Percentiles rank a stretch among this genome's conserved stretches.
Conservation (phyloP, 2,797 vertebrate genomes). For the Percopsis omiscomaycus region DNA sequence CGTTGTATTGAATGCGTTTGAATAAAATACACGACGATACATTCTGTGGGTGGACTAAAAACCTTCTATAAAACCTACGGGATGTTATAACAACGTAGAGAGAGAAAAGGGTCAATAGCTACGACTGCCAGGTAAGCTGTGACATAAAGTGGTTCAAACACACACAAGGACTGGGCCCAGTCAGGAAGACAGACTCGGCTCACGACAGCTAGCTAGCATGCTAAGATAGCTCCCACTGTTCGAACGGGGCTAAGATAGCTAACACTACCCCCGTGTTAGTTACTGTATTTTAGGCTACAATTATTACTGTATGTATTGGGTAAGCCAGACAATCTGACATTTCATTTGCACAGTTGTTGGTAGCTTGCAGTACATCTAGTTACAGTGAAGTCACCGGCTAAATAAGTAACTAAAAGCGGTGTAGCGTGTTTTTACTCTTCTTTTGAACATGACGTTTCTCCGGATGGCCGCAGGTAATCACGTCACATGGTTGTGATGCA, state of each 20-base stretch:
- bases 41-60: conserved; percentile 16
- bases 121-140: conserved; percentile 60
- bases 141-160: conserved; percentile 37
- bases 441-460: neutral
- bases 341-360: neutral
- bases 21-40: neutral
- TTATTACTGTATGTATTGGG: too few species aligned
- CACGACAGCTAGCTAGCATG: conserved; percentile 53
- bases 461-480: conserved; percentile 12
- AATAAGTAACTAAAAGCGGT: neutral
- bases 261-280: conserved; percentile 28
- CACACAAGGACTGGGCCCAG: conserved; percentile 41
- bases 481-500: conserved; percentile 42
- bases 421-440: neutral
- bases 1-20: neutral
- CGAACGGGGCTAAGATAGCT: conserved; percentile 48
- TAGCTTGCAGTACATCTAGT: neutral
- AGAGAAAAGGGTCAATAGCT: conserved; percentile 25
- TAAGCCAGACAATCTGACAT: neutral
- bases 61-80: conserved; percentile 22
- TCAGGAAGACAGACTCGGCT: conserved; percentile 30
- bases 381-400: neutral
- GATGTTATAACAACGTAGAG: conserved; percentile 33
- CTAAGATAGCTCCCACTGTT: conserved; percentile 38
- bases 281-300: conserved; percentile 12